A percentile compares a stretch with the other conserved stretches of the same genome.
phyloP scores from a whole-genome alignment of 2,113 vertebrate genomes.

The Callopanchax toddi region DNA sequence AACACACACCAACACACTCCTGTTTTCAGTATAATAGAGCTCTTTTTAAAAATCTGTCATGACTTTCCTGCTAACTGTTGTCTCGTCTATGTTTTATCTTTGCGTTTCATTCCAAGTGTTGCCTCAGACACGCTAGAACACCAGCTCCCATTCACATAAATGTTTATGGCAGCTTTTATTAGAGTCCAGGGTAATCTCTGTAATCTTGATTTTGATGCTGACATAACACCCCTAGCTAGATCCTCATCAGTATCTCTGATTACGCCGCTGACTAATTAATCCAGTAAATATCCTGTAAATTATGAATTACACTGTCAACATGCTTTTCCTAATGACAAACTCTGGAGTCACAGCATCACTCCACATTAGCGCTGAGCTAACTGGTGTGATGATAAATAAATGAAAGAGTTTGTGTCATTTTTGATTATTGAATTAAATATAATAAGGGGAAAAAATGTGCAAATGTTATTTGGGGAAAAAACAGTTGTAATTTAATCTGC shows the following conservation, averaged over 20 bases:
- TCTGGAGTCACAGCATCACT: conserved; percentile 27
- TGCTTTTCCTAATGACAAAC: conserved; percentile 44
- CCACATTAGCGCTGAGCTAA: conserved; percentile 24
- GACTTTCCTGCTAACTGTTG: conserved; percentile 9
- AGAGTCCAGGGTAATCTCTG: conserved; percentile 18
- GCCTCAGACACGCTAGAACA: not conserved
- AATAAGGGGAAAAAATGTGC: conserved; percentile 9
- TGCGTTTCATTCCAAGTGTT: not conserved
- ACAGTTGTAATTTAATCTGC: not conserved
- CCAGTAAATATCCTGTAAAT: conserved; percentile 58
- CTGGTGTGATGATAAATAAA: conserved; percentile 47
- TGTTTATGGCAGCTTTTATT: conserved; percentile 31
- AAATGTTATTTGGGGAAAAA: not conserved
- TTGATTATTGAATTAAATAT: conserved; percentile 34
- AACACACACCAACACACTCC: conserved; percentile 9
- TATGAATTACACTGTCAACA: conserved; percentile 60
- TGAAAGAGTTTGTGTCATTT: conserved; percentile 30
- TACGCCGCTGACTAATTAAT: conserved; percentile 43
- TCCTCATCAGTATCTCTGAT: conserved; percentile 45
- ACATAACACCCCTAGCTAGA: conserved; percentile 27
- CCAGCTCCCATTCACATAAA: conserved; percentile 2
- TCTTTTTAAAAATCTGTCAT: conserved; percentile 6
- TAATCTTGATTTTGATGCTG: conserved; percentile 28
- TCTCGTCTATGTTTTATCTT: not conserved
- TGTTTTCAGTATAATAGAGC: conserved; percentile 4